Conservation (phyloP, 2,113 vertebrate genomes). For the Ploceus nigricollis region DNA sequence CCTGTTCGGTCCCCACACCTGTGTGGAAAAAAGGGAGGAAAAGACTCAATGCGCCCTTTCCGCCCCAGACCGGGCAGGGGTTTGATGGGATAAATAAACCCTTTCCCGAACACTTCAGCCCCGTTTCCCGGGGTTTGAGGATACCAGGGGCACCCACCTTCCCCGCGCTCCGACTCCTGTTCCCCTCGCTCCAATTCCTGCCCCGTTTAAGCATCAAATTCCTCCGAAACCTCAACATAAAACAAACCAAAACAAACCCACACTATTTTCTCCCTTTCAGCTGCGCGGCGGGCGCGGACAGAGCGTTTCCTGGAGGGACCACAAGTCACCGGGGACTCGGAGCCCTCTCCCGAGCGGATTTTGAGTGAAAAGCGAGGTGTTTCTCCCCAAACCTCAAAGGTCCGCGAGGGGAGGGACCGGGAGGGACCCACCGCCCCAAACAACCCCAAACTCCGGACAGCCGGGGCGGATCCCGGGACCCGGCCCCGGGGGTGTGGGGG, state of each 20-base stretch:
- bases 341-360: neutral
- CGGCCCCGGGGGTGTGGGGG: neutral
- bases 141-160: neutral
- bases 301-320: neutral
- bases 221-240: neutral
- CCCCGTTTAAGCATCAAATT: neutral
- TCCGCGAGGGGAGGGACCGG: neutral
- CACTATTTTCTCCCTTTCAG: neutral
- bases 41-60: neutral
- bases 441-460: neutral
- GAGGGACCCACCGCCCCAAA: neutral
- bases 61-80: neutral
- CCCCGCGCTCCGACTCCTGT: accelerated
- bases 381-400: neutral
- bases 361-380: neutral
- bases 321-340: neutral
- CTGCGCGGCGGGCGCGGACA: neutral
- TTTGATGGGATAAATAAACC: neutral
- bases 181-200: neutral
- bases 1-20: neutral
- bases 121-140: neutral
- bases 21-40: neutral
- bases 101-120: neutral
- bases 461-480: neutral
- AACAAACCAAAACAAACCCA: neutral